phyloP scores from a whole-genome alignment of 2,888 invertebrate species.

The Drosophila borborema region DNA sequence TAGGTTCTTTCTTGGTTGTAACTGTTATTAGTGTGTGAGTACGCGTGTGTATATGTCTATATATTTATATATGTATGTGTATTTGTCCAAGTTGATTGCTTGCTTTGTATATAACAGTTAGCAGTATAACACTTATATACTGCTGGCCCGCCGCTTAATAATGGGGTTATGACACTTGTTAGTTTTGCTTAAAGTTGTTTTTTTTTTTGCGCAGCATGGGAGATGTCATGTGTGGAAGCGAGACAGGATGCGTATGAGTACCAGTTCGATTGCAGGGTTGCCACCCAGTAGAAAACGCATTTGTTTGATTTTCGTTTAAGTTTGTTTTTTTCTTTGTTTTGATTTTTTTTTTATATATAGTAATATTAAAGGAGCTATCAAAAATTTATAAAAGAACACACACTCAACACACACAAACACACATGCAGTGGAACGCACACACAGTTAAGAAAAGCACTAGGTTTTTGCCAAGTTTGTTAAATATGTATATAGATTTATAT shows the following conservation, averaged over 20 bases:
- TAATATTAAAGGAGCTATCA: conserved; percentile 39
- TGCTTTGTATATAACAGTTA: conserved; percentile 29
- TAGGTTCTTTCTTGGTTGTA: conserved; percentile 62
- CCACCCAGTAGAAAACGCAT: conserved; percentile 46
- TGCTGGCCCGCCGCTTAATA: conserved; percentile 9
- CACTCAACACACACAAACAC: conserved; percentile 16
- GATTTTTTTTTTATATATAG: conserved; percentile 13
- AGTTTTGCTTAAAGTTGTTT: conserved; percentile 10
- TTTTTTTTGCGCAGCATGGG: conserved; percentile 4
- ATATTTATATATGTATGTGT: conserved; percentile 4
- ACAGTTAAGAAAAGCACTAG: conserved; percentile 40
- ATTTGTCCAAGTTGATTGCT: conserved; percentile 49
- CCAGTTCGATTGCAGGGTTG: conserved; percentile 19
- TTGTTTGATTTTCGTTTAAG: conserved; percentile 11
- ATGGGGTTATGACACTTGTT: conserved; percentile 48
- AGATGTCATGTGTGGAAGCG: conserved; percentile 24
- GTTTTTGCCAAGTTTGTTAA: conserved; percentile 43
- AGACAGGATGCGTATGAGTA: conserved; percentile 24
- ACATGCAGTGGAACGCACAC: conserved; percentile 5
- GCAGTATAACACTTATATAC: conserved; percentile 31
- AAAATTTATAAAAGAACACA: conserved; percentile 42
- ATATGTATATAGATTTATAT: conserved; percentile 15
- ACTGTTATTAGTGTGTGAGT: conserved; percentile 17
- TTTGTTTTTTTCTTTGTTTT: conserved; percentile 5
- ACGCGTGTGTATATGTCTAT: background rate